Evolutionary conservation across 2,888 invertebrate genomes (phyloP), one percentile per base, ranked within the genome.

Genomic region (Melieria omissa): DNA sequence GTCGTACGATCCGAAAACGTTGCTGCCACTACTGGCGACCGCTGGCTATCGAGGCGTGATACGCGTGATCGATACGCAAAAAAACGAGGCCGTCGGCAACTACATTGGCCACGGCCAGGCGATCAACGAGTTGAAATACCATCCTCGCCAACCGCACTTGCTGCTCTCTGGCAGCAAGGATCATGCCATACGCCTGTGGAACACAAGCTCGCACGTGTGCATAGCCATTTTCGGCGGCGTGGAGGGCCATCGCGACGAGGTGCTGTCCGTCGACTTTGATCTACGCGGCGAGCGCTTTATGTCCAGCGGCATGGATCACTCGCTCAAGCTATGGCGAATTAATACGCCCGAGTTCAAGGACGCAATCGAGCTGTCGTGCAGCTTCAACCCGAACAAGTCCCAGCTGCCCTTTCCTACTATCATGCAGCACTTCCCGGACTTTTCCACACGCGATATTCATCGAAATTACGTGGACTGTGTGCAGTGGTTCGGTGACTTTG

Each of bases 401-500:
- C 88, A 91, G 10, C 88, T 95, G 69, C 95, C 97, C 0, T 98
- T 98, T 85, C 93, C 95, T 79, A 96, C 98, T 0, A 88, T 96
- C 9, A 93, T 93, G 80, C 95, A 96, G 84, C 96, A 99, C 88
- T 98, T 97, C 85, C 98, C 98, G 0, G 96, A 97, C 85, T 98
- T 98, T 83, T 96, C 96, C 0, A 98, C 98, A 0, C 89, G 98
- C 76, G 99, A 99, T 85, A 95, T 99, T 77, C 99, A 99, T 85
- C 92, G 96, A 75, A 99, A 99, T 88, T 99, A 99, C 88, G 98
- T 99, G 2, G 99, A 99, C 85, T 99, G 99, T 86, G 98, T 98
- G 0, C 91, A 95, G 79, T 98, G 98, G 97, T 93, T 96, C 86
- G 99, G 98, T 0, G 94, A 97, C 85, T 94, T 97, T 83, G 92